Evolutionary conservation across 2,888 invertebrate species (phyloP).

Genomic region (Mythimna vitellina): DNA sequence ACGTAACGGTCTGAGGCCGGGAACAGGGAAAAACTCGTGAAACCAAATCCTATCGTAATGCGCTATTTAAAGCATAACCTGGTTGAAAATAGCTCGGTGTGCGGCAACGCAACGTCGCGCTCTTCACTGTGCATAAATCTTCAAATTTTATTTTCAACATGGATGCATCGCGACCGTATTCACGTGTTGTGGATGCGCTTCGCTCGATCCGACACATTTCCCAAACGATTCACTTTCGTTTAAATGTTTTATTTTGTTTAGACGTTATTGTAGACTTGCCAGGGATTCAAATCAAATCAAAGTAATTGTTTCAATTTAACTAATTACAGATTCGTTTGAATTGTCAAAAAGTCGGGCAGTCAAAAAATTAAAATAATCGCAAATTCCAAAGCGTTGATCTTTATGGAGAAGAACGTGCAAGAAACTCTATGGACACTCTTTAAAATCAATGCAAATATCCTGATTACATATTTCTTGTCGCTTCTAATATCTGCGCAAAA

Average conservation of each 20-base stretch:
- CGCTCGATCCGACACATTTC: constrained; percentile 46
- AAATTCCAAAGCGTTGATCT: no score
- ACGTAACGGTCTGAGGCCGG: constrained; percentile 81
- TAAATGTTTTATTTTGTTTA: constrained; percentile 12
- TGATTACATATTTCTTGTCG: no score
- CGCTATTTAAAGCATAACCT: constrained; percentile 90
- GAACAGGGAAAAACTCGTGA: constrained; percentile 89
- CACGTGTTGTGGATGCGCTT: constrained; percentile 66
- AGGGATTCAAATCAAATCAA: no score
- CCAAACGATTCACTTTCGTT: constrained; percentile 38
- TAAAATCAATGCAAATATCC: no score
- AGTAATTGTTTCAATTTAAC: no score
- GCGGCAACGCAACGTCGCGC: constrained; percentile 89
- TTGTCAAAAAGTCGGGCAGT: no score
- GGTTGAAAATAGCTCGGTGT: constrained; percentile 88
- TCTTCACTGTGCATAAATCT: constrained; percentile 88
- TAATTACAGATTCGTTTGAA: no score
- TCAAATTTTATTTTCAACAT: constrained; percentile 87
- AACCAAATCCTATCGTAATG: constrained; percentile 91
- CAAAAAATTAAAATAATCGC: no score
- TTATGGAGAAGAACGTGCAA: no score
- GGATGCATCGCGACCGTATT: constrained; percentile 82
- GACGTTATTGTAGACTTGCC: constrained; percentile 11
- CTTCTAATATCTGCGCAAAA: no score
- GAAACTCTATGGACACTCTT: no score